Evolutionary conservation across 2,888 invertebrate genomes (phyloP).

Genomic region (Dryobota labecula): DNA sequence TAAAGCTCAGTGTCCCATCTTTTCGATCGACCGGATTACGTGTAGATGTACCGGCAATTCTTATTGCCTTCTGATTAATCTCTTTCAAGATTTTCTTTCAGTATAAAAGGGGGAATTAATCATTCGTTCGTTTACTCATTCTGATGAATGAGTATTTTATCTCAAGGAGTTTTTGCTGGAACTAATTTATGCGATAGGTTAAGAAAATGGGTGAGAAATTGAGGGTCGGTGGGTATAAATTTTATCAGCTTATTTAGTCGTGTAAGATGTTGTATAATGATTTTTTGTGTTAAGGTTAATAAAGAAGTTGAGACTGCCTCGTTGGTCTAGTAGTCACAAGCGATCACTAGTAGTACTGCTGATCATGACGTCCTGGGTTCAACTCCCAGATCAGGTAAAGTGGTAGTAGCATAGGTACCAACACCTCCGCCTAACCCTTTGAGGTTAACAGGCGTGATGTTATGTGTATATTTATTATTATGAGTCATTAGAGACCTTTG

Average conservation of each 20-base stretch:
- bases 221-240: neutral
- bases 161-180: conserved; percentile 26
- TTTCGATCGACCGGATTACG: conserved; percentile 57
- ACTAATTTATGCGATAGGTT: conserved; percentile 35
- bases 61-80: conserved; percentile 63
- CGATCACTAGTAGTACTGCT: no score
- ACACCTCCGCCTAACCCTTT: no score
- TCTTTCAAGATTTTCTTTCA: conserved; percentile 52
- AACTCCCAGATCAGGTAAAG: no score
- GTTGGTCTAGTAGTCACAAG: neutral
- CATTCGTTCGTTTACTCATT: conserved; percentile 42
- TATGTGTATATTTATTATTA: neutral
- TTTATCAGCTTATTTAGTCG: neutral
- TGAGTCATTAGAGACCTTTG: neutral
- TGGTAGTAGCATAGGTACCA: no score
- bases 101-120: conserved; percentile 52
- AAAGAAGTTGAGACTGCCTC: no score
- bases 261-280: neutral
- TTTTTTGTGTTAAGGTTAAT: no score
- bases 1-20: conserved; percentile 51
- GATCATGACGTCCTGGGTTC: neutral
- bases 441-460: neutral
- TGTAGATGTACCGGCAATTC: conserved; percentile 52
- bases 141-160: conserved; percentile 54
- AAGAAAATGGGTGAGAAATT: conserved; percentile 11